These are phyloP conservation scores for Eulemur albifrons DNA, from an alignment of 2,797 vertebrate species.

Conservation along the genomic window DNA sequence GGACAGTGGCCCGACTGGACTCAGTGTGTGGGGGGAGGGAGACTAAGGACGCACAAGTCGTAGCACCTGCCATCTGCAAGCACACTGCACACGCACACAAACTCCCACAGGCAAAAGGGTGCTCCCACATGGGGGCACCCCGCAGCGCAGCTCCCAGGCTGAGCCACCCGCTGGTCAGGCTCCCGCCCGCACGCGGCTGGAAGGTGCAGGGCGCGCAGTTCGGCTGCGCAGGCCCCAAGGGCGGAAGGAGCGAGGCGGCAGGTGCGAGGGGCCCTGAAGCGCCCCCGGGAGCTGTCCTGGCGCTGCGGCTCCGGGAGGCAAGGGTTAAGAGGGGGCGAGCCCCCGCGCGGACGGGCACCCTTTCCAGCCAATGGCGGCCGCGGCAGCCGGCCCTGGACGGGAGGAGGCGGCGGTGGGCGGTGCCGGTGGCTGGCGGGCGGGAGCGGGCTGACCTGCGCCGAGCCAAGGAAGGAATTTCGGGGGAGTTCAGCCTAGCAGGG, in stretches of 20 bases:
- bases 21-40: too few species aligned
- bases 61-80: not conserved
- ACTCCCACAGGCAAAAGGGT: not conserved
- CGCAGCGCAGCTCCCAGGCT: accelerated
- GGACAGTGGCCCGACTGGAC: not conserved
- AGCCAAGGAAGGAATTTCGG: not conserved
- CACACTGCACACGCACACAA: accelerated
- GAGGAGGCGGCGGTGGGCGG: not conserved
- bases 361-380: not conserved
- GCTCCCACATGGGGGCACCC: not conserved
- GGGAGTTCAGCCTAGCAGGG: not conserved
- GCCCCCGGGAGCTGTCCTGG: too few species aligned
- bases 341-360: accelerated
- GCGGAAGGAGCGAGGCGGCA: accelerated
- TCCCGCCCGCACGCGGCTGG: too few species aligned
- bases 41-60: too few species aligned
- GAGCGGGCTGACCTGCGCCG: accelerated
- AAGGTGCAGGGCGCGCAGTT: too few species aligned
- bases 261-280: accelerated
- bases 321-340: not conserved
- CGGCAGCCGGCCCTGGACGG: not conserved
- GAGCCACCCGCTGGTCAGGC: not conserved
- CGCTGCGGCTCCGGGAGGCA: accelerated
- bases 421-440: accelerated
- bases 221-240: accelerated